These are phyloP conservation scores for Amaurobius ferox DNA, from an alignment of 2,888 invertebrate species.

Conservation along the genomic window DNA sequence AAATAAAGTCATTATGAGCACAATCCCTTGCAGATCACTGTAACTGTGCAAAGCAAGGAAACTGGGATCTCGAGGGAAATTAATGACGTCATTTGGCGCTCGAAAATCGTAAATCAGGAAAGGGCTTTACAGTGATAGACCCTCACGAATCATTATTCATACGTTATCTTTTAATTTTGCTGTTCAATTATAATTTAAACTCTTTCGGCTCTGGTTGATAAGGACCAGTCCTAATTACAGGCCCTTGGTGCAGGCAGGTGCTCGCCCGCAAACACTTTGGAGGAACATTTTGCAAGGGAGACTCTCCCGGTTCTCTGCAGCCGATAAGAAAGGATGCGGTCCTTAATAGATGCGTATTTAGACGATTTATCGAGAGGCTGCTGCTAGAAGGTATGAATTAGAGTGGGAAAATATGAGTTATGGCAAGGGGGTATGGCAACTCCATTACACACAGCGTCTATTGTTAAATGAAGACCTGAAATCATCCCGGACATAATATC, in stretches of 20 bases:
- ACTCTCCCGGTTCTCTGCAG: background rate
- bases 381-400: background rate
- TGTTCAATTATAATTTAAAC: slow-evolving; percentile 72
- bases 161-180: slow-evolving; percentile 72
- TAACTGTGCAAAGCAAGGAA: slow-evolving; percentile 49
- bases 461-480: slow-evolving; percentile 20
- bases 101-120: slow-evolving; percentile 72
- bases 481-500: slow-evolving; percentile 16
- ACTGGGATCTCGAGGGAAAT: slow-evolving; percentile 62
- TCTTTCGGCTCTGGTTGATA: slow-evolving; percentile 57
- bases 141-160: slow-evolving; percentile 66
- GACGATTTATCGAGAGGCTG: slow-evolving; percentile 8
- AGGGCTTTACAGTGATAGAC: slow-evolving; percentile 70
- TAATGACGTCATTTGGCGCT: slow-evolving; percentile 68
- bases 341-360: slow-evolving; percentile 14
- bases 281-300: background rate
- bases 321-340: background rate
- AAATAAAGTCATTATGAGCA: slow-evolving; percentile 66
- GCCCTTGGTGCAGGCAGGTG: slow-evolving; percentile 3
- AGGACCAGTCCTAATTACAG: slow-evolving; percentile 63
- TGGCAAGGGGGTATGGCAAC: background rate
- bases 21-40: slow-evolving; percentile 44
- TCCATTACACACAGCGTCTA: slow-evolving; percentile 21
- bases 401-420: background rate
- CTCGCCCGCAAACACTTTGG: slow-evolving; percentile 1